A percentile compares a stretch with the other conserved stretches of the same genome.
Conservation (phyloP, 2,113 vertebrate species). For the Eulemur rufifrons region DNA sequence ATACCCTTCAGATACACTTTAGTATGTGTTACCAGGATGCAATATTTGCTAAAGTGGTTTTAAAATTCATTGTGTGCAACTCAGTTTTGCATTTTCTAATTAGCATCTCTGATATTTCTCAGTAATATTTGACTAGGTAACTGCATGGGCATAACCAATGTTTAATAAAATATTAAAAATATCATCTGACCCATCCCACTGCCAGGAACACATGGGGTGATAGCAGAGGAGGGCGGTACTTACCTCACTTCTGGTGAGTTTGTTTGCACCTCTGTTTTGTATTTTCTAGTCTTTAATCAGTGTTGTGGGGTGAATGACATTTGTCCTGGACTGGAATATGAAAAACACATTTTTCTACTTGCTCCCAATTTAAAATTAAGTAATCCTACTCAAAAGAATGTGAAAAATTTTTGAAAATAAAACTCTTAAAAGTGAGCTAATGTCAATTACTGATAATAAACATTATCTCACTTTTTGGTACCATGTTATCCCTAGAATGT, state of each 20-base stretch:
- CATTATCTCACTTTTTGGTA: conserved; percentile 49
- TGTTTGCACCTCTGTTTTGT: conserved; percentile 49
- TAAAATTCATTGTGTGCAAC: conserved; percentile 51
- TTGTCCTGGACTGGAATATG: conserved; percentile 70
- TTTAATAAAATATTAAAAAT: conserved; percentile 52
- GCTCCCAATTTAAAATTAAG: conserved; percentile 79
- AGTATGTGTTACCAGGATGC: conserved; percentile 8
- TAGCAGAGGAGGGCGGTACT: not conserved
- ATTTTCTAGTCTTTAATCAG: conserved; percentile 60
- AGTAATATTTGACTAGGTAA: conserved; percentile 36
- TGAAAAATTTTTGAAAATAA: conserved; percentile 65
- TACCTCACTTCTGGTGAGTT: conserved; percentile 9
- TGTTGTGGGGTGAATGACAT: conserved; percentile 76
- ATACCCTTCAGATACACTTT: conserved; percentile 53
- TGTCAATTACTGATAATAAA: conserved; percentile 64
- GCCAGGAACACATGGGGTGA: not conserved
- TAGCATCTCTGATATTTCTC: conserved; percentile 36
- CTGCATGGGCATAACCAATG: conserved; percentile 36
- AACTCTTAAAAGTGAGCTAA: conserved; percentile 74
- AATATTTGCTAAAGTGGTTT: not conserved
- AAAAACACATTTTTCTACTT: conserved; percentile 79
- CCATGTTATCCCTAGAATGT: not conserved
- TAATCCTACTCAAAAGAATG: conserved; percentile 69
- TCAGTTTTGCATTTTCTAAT: conserved; percentile 42
- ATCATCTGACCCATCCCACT: conserved; percentile 35